phyloP scores from a whole-genome alignment of 2,797 vertebrate species.

The Helicolenus hilgendorfi region DNA sequence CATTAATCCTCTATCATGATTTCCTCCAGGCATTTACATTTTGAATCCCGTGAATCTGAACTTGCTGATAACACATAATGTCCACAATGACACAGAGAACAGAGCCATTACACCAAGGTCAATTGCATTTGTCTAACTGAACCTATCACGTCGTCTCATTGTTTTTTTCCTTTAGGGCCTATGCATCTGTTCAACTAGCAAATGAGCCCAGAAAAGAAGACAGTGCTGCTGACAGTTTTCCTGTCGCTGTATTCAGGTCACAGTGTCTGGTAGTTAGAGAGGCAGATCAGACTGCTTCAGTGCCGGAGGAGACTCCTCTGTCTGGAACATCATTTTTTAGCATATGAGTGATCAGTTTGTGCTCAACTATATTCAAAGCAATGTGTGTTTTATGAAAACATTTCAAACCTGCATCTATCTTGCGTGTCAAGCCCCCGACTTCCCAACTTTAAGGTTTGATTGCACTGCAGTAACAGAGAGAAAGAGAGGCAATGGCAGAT shows the following conservation, averaged over 20 bases:
- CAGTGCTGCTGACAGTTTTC: conserved; percentile 60
- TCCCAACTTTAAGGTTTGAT: conserved; percentile 15
- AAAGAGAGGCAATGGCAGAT: neutral
- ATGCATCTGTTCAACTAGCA: conserved; percentile 65
- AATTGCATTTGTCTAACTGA: conserved; percentile 73
- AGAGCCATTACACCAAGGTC: conserved; percentile 69
- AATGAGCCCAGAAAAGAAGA: conserved; percentile 64
- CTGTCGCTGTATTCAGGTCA: conserved; percentile 75
- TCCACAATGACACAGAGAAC: conserved; percentile 25
- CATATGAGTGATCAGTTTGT: conserved; percentile 61
- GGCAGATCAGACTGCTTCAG: conserved; percentile 70
- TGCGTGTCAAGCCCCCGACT: conserved; percentile 30
- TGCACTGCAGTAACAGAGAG: neutral
- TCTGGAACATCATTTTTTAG: conserved; percentile 67
- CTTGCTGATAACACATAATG: conserved; percentile 1
- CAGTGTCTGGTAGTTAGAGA: conserved; percentile 72
- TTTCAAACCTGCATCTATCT: conserved; percentile 39
- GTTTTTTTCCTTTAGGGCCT: conserved; percentile 66
- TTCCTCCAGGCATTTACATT: conserved; percentile 13
- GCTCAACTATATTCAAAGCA: conserved; percentile 47
- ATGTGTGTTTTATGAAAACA: conserved; percentile 46
- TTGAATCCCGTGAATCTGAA: neutral
- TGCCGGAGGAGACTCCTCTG: conserved; percentile 68
- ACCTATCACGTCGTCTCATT: conserved; percentile 59
- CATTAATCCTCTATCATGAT: neutral